Percentiles rank a stretch among this genome's conserved stretches.
phyloP scores from a whole-genome alignment of 23 tunicate species.

The Clavelina lepadiformis region DNA sequence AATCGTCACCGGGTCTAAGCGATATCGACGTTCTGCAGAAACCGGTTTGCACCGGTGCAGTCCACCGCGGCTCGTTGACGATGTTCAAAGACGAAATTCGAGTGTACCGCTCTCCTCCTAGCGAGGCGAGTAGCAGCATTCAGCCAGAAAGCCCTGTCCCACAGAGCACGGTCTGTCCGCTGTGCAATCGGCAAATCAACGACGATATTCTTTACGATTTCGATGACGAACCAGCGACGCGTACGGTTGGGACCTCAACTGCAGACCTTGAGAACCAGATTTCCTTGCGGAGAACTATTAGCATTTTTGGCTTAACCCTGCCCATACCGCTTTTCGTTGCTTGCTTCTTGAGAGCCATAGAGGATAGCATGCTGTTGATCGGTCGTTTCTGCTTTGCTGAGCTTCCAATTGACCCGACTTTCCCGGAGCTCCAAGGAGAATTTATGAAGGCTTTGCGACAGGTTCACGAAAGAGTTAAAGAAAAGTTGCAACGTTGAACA shows the following conservation, averaged over 20 bases:
- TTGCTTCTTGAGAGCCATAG: conserved; percentile 16
- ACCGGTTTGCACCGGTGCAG: conserved; percentile 25
- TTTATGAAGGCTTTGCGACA: conserved; percentile 11
- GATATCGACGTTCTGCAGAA: conserved; percentile 24
- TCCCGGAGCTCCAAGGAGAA: conserved; percentile 31
- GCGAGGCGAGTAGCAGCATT: too few species aligned
- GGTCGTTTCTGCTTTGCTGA: conserved; percentile 46
- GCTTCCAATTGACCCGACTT: conserved; percentile 28
- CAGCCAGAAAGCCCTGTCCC: background rate
- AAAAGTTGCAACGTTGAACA: too few species aligned
- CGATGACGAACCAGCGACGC: background rate
- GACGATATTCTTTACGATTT: background rate
- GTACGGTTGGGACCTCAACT: conserved; percentile 36
- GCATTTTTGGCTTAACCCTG: conserved; percentile 32
- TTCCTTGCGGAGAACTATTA: conserved; percentile 15
- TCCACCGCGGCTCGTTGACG: conserved; percentile 19
- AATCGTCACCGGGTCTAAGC: conserved; percentile 28
- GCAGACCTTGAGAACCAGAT: conserved; percentile 41
- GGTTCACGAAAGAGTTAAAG: conserved; percentile 13
- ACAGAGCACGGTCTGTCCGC: conserved; percentile 22
- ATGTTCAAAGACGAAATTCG: conserved; percentile 6
- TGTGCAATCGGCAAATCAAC: conserved; percentile 3
- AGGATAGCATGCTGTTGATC: conserved; percentile 30
- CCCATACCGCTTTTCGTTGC: conserved; percentile 52
- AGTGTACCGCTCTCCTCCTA: background rate